These are phyloP conservation scores for Drosophila formosana DNA, from an alignment of 2,888 invertebrate genomes.

Conservation along the genomic window DNA sequence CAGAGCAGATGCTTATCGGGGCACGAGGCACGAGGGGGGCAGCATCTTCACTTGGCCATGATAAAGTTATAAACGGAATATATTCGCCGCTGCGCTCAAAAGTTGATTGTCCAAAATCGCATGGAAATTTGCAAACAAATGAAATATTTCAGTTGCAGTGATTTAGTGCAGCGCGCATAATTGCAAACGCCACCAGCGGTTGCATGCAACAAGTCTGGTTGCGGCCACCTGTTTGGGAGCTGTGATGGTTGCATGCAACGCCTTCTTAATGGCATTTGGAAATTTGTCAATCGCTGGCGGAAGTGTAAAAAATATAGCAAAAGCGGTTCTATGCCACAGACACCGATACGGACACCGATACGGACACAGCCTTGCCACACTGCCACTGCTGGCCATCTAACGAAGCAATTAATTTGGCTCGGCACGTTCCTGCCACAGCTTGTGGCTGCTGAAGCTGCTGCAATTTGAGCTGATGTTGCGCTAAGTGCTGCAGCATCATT, in stretches of 20 bases:
- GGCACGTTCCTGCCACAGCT: constrained; percentile 68
- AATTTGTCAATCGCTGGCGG: constrained; percentile 78
- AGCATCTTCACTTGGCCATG: background rate
- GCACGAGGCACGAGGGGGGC: constrained; percentile 30
- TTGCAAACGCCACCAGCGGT: constrained; percentile 69
- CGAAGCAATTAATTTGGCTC: constrained; percentile 78
- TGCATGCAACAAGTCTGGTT: constrained; percentile 26
- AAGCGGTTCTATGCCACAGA: constrained; percentile 57
- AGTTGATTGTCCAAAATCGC: constrained; percentile 65
- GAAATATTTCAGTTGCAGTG: constrained; percentile 68
- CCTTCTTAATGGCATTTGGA: constrained; percentile 79
- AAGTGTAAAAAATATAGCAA: constrained; percentile 67
- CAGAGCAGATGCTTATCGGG: constrained; percentile 17
- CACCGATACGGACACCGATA: background rate
- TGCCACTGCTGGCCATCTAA: constrained; percentile 64
- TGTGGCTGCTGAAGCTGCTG: constrained; percentile 39
- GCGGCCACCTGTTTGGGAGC: constrained; percentile 58
- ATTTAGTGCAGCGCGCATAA: constrained; percentile 67
- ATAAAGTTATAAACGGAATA: constrained; percentile 75
- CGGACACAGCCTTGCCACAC: constrained; percentile 12
- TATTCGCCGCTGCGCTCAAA: constrained; percentile 38
- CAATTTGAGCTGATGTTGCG: constrained; percentile 77
- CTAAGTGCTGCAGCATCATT: constrained; percentile 75
- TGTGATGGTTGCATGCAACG: constrained; percentile 67
- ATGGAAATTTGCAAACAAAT: constrained; percentile 72